Conservation (phyloP, 30 jellyfish, hydroid and myxozoan species). For the Chrysaora quinquecirrha region DNA sequence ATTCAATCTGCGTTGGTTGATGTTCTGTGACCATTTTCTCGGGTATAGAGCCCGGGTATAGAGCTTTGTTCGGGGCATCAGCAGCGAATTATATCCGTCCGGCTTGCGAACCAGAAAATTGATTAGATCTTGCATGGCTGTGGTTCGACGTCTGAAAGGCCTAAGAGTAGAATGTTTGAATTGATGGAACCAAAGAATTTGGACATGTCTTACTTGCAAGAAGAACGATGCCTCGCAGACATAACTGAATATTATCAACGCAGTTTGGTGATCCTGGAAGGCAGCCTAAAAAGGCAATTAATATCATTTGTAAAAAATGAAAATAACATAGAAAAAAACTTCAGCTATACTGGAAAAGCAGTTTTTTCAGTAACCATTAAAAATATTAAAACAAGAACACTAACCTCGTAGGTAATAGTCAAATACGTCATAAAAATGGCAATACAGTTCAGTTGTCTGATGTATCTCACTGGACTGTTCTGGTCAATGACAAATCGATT, state of each 20-base stretch:
- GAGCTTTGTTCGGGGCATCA: too few relatives aligned
- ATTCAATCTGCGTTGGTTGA: too few relatives aligned
- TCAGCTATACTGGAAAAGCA: not conserved
- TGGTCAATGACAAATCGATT: conserved; percentile 48
- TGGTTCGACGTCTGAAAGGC: too few relatives aligned
- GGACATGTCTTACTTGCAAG: conserved; percentile 80
- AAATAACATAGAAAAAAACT: not conserved
- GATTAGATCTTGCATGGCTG: too few relatives aligned
- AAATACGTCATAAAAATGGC: conserved; percentile 53
- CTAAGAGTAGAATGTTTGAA: too few relatives aligned
- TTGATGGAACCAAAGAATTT: too few relatives aligned
- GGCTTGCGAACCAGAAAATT: too few relatives aligned
- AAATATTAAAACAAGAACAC: too few relatives aligned
- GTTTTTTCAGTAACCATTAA: too few relatives aligned
- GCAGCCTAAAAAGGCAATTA: conserved; percentile 39
- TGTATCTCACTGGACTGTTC: conserved; percentile 43
- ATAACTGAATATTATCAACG: conserved; percentile 17
- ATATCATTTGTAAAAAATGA: not conserved
- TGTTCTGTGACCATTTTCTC: too few relatives aligned
- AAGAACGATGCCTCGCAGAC: conserved; percentile 70
- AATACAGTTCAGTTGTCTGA: conserved; percentile 41
- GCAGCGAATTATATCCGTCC: too few relatives aligned
- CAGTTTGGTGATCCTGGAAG: conserved; percentile 38
- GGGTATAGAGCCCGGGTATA: too few relatives aligned
- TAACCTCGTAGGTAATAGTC: conserved; percentile 72